Percentiles rank a stretch among this genome's conserved stretches.
These are phyloP conservation scores for Erinaceus europaeus DNA, from an alignment of 2,113 vertebrate species.

Conservation along the genomic window DNA sequence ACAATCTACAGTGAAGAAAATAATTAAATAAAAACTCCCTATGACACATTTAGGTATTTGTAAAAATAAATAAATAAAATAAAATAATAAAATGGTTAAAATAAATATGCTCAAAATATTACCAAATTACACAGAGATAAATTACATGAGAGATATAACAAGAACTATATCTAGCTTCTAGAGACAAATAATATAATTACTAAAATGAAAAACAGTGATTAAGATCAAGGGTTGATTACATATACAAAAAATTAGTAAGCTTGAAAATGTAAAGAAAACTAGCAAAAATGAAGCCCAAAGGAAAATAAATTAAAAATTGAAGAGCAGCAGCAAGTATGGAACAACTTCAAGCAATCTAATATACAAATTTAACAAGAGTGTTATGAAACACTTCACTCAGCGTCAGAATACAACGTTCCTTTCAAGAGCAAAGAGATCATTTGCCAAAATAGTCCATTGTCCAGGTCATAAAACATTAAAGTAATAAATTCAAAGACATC, in stretches of 20 bases:
- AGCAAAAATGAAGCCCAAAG: constrained; percentile 15
- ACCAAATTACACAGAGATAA: not conserved
- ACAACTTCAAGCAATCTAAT: not conserved
- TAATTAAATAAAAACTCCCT: not conserved
- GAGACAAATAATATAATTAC: not conserved
- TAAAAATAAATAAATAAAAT: not conserved
- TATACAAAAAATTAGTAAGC: not conserved
- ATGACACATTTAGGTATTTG: not conserved
- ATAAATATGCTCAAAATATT: not conserved
- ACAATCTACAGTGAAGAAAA: not conserved
- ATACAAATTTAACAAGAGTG: not conserved
- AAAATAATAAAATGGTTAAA: not conserved
- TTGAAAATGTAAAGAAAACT: not conserved
- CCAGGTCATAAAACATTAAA: not conserved
- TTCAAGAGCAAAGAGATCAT: not conserved
- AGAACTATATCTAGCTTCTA: not conserved
- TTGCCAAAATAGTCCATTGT: not conserved
- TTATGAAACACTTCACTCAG: not conserved
- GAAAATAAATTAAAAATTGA: not conserved
- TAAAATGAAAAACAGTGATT: not conserved
- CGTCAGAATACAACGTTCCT: constrained; percentile 3
- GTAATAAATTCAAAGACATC: constrained; percentile 13
- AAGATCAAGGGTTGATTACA: not conserved
- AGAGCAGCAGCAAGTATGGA: not conserved
- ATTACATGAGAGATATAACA: not conserved